These are phyloP conservation scores for Amblyraja radiata DNA, from an alignment of 2,797 vertebrate genomes.

Conservation along the genomic window DNA sequence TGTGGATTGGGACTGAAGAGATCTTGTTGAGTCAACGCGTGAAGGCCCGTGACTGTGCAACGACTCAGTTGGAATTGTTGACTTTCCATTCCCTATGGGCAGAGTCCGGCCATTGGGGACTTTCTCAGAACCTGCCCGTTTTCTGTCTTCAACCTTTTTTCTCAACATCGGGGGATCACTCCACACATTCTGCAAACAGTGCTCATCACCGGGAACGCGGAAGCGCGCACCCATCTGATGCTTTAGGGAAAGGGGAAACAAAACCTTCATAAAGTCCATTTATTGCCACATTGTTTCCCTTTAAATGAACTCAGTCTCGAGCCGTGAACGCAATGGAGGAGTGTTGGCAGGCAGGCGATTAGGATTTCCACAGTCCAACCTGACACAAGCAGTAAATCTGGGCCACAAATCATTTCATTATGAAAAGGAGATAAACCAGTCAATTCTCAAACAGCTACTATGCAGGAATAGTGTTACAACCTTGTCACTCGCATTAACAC, in stretches of 20 bases:
- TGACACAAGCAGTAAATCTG: slow-evolving; percentile 34
- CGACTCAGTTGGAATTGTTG: not conserved
- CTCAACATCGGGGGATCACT: not conserved
- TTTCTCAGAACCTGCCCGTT: not conserved
- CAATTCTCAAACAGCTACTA: too few species aligned
- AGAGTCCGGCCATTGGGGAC: not conserved
- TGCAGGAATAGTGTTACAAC: not conserved
- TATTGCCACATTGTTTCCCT: slow-evolving; percentile 43
- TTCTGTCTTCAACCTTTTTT: not conserved
- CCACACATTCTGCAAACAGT: not conserved
- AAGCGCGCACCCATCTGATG: slow-evolving; percentile 46
- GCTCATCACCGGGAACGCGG: slow-evolving; percentile 40
- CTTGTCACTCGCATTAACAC: not conserved
- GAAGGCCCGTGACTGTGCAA: not conserved
- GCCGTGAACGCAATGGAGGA: slow-evolving; percentile 37
- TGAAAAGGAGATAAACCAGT: not conserved
- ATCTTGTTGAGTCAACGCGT: not conserved
- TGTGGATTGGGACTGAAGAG: not conserved
- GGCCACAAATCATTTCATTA: not conserved
- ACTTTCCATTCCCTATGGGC: not conserved
- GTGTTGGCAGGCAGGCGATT: slow-evolving; percentile 32
- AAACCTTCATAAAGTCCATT: slow-evolving; percentile 30
- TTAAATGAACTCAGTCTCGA: slow-evolving; percentile 41
- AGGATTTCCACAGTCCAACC: slow-evolving; percentile 37
- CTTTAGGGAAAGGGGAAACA: slow-evolving; percentile 42